phyloP scores from a whole-genome alignment of 30 jellyfish, hydroid and myxozoan genomes.

The Hydractinia echinata region DNA sequence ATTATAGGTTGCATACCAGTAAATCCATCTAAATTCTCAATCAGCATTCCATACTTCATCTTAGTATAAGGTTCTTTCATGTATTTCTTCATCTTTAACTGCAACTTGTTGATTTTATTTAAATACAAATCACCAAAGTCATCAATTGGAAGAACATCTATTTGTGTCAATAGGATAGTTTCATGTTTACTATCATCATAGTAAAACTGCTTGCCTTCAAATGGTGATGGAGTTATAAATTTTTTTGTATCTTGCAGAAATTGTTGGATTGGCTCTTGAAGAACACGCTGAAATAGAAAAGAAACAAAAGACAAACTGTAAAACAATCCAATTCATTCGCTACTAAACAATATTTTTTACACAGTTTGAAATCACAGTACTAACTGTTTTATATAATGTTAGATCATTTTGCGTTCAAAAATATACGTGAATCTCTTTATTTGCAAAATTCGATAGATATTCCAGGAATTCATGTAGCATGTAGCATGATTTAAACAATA shows the following conservation, averaged over 20 bases:
- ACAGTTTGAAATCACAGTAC: too few species aligned
- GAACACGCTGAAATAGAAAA: slow-evolving; percentile 5
- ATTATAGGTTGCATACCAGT: slow-evolving; percentile 39
- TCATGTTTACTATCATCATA: neutral
- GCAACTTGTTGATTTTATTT: neutral
- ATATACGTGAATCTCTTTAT: too few species aligned
- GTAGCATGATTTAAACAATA: too few species aligned
- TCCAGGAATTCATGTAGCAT: too few species aligned
- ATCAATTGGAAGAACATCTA: neutral
- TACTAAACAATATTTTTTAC: too few species aligned
- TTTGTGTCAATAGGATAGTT: neutral
- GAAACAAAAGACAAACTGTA: neutral
- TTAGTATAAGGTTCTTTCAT: neutral
- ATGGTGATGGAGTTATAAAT: neutral
- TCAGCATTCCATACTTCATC: slow-evolving; percentile 16
- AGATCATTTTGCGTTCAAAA: too few species aligned
- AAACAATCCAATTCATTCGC: too few species aligned
- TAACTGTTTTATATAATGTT: too few species aligned
- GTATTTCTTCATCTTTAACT: slow-evolving; percentile 12
- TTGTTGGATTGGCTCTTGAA: slow-evolving; percentile 26
- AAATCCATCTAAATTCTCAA: slow-evolving; percentile 54
- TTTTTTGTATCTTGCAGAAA: slow-evolving; percentile 21
- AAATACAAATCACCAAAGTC: slow-evolving; percentile 16
- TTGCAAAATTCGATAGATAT: too few species aligned
- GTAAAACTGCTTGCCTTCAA: neutral